Base-by-base conservation (phyloP, 2,113 vertebrate species). In the Gobio gobio region DNA sequence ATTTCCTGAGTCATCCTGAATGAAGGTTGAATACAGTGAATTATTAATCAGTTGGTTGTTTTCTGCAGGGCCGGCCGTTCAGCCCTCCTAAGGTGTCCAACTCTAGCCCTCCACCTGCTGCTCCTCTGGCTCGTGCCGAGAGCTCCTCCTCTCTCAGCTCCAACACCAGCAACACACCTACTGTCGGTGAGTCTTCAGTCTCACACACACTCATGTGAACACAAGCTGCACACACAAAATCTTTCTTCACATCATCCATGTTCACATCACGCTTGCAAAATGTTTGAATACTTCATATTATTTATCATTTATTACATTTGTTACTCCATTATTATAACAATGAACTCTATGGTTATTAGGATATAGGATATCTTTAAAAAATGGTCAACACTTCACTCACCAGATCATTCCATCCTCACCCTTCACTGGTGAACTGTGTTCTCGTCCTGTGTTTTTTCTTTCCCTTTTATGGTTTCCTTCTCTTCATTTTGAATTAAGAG, bases 61-160 rank as follows among this genome's bases (percentile, higher is more conserved):
- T 66, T 73, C 29, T 33, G 33, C 45, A 86, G 89, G 79, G 81
- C 61, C 96, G 97, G 86, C 97, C 97, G 2, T 99, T 99, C 91
- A 99, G 97, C 89, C 97, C 98, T 87, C 95, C 96, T 8, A 88
- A 97, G 91, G 92, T 92, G 40, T 93, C 95, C 40, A 97, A 92
- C 59, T 95, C 96, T 88, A 99, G 97, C 90, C 97, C 97, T 58
- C 95, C 97, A 83, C 96, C 96, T 14, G 86, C 94, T 1, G 97
- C 97, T 18, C 98, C 97, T 0, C 93, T 99, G 87, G 98, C 98
- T 85, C 95, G 97, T 47, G 97, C 97, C 2, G 98, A 99, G 92
- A 99, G 98, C 91, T 96, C 97, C 75, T 99, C 98, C 24, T 99
- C 98, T 33, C 94, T 99, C 93, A 99, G 97, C 3, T 99, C 97